Percentiles rank a stretch among this genome's conserved stretches.
phyloP scores from a whole-genome alignment of 2,888 invertebrate species.

The Conchocele bisecta region DNA sequence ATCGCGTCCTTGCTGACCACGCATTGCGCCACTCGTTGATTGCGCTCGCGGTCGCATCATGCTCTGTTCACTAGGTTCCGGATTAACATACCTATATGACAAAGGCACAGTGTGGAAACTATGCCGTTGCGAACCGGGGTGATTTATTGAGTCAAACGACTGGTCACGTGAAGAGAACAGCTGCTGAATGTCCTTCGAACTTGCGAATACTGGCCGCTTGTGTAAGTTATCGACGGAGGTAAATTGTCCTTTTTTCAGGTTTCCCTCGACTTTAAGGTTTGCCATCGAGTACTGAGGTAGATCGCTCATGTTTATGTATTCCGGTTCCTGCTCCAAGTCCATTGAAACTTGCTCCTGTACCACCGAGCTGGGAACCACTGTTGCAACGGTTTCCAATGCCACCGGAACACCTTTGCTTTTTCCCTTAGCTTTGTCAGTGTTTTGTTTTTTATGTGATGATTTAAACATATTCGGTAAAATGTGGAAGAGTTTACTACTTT shows the following conservation, averaged over 20 bases:
- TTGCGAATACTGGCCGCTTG: constrained; percentile 71
- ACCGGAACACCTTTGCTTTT: constrained; percentile 13
- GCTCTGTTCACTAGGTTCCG: constrained; percentile 28
- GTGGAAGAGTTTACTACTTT: constrained; percentile 53
- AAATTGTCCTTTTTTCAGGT: constrained; percentile 54
- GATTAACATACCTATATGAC: constrained; percentile 51
- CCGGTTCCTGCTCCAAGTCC: constrained; percentile 38
- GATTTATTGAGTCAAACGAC: constrained; percentile 58
- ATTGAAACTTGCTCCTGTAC: too few relatives aligned
- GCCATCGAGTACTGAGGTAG: constrained; percentile 55
- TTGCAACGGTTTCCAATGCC: not conserved
- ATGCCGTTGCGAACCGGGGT: constrained; percentile 60
- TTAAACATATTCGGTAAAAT: constrained; percentile 60
- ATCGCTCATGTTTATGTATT: constrained; percentile 53
- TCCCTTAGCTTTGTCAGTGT: constrained; percentile 30
- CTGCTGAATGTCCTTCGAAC: constrained; percentile 75
- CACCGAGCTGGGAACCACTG: not conserved
- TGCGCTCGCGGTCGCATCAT: constrained; percentile 63
- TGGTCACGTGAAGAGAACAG: constrained; percentile 71
- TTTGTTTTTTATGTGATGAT: constrained; percentile 51
- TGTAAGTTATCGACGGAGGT: constrained; percentile 63
- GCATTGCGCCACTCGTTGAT: constrained; percentile 62
- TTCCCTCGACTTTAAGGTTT: constrained; percentile 43
- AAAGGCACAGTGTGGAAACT: constrained; percentile 69
- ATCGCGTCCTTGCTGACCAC: constrained; percentile 35